These are phyloP conservation scores for Tetrapedia diversipes DNA, from an alignment of 2,888 invertebrate species.

Conservation along the genomic window DNA sequence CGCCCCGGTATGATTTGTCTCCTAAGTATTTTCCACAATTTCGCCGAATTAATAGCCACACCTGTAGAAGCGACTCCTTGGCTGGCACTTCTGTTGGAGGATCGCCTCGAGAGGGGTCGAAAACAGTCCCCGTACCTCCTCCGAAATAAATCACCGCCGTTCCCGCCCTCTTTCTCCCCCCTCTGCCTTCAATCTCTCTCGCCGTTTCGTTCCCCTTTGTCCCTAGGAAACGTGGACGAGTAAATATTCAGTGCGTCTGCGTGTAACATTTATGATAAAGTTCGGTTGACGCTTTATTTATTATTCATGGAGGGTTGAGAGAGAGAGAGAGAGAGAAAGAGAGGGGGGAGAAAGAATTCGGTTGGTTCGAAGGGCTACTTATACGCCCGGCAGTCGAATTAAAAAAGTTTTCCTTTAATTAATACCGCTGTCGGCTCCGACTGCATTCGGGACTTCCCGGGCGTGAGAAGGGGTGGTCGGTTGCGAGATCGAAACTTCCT, in stretches of 20 bases:
- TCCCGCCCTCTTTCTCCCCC: constrained; percentile 4
- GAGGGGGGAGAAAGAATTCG: constrained; percentile 10
- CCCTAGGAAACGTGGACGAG: constrained; percentile 50
- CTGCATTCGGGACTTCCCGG: constrained; percentile 42
- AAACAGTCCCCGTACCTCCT: constrained; percentile 35
- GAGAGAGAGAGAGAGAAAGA: neutral
- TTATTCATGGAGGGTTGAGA: constrained; percentile 68
- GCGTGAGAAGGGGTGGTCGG: neutral
- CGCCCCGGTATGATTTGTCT: constrained; percentile 60
- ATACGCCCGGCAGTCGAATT: constrained; percentile 67
- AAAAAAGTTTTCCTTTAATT: constrained; percentile 74
- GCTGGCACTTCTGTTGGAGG: constrained; percentile 39
- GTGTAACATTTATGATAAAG: constrained; percentile 74
- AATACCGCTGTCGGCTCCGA: constrained; percentile 63
- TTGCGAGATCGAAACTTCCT: constrained; percentile 47
- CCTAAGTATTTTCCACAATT: constrained; percentile 57
- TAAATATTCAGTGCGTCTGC: constrained; percentile 72
- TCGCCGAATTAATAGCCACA: constrained; percentile 65
- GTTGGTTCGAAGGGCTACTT: constrained; percentile 46
- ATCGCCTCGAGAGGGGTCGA: constrained; percentile 50
- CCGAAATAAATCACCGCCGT: constrained; percentile 60
- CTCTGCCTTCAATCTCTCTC: neutral
- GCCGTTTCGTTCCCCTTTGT: constrained; percentile 51
- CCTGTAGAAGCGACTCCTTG: constrained; percentile 62
- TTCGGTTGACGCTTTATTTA: constrained; percentile 70